Percentiles rank a stretch among this genome's conserved stretches.
Evolutionary conservation across 2,888 invertebrate species (phyloP).

Genomic region (Polietes domitor): DNA sequence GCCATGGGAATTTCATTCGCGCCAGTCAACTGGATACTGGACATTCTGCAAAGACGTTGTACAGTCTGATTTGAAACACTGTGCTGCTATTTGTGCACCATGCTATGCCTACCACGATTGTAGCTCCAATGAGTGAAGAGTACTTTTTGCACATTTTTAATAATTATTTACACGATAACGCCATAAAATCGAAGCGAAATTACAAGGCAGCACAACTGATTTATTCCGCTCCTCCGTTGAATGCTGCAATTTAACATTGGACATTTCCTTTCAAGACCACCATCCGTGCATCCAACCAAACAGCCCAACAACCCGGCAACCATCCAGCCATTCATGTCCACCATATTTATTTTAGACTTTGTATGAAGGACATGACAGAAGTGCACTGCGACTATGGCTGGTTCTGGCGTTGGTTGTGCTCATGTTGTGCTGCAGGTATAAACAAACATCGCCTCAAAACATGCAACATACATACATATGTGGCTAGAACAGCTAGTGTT

Average conservation of each 20-base stretch:
- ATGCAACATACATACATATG: too few species aligned
- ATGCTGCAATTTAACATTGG: conserved; percentile 38
- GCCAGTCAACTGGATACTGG: too few species aligned
- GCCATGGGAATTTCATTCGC: too few species aligned
- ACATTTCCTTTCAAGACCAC: conserved; percentile 56
- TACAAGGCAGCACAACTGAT: not conserved
- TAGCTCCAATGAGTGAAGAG: not conserved
- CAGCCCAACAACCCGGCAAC: not conserved
- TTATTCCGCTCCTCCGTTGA: not conserved
- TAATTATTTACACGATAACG: conserved; percentile 60
- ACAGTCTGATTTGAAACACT: not conserved
- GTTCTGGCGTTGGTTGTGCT: not conserved
- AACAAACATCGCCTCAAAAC: conserved; percentile 55
- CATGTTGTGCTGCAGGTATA: not conserved
- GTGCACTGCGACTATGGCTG: not conserved
- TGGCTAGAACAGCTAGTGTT: not conserved
- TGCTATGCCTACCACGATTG: not conserved
- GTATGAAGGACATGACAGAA: not conserved
- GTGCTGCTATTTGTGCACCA: not conserved
- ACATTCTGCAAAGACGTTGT: too few species aligned
- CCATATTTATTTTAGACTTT: conserved; percentile 1
- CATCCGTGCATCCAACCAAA: conserved; percentile 26
- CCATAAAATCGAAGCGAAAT: conserved; percentile 42
- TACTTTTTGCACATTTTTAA: conserved; percentile 34
- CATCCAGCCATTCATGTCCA: not conserved